phyloP scores from a whole-genome alignment of 2,888 invertebrate species.

The Matsumyia berberina region DNA sequence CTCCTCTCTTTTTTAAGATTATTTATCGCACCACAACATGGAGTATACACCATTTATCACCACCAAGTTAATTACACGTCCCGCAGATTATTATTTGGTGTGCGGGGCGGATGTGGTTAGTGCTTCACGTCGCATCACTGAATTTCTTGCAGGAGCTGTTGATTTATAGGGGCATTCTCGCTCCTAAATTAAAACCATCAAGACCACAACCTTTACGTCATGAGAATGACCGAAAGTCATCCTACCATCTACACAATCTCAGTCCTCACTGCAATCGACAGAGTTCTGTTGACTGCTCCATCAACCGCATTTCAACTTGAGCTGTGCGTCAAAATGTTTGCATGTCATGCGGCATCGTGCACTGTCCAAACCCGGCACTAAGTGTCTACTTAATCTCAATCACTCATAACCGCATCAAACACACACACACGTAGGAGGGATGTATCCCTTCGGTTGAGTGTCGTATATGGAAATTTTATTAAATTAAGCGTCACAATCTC shows the following conservation, averaged over 20 bases:
- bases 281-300: neutral
- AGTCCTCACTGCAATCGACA: neutral
- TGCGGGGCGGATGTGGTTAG: too few species aligned
- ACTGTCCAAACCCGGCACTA: slow-evolving; percentile 15
- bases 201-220: neutral
- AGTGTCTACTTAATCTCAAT: slow-evolving; percentile 22
- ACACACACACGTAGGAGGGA: neutral
- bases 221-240: neutral
- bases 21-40: slow-evolving; percentile 35
- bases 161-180: neutral
- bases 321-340: too few species aligned
- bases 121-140: neutral
- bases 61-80: neutral
- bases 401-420: slow-evolving; percentile 20
- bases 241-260: neutral
- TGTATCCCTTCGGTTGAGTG: neutral
- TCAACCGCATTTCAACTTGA: slow-evolving; percentile 13
- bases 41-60: slow-evolving; percentile 42
- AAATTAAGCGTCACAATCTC: slow-evolving; percentile 16
- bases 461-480: slow-evolving; percentile 32
- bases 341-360: slow-evolving; percentile 10
- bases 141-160: neutral
- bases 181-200: neutral
- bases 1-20: slow-evolving; percentile 9
- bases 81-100: too few species aligned